Percentiles rank a stretch among this genome's conserved stretches.
phyloP scores from a whole-genome alignment of 2,797 vertebrate species.

The Enteromius fasciolatus region DNA sequence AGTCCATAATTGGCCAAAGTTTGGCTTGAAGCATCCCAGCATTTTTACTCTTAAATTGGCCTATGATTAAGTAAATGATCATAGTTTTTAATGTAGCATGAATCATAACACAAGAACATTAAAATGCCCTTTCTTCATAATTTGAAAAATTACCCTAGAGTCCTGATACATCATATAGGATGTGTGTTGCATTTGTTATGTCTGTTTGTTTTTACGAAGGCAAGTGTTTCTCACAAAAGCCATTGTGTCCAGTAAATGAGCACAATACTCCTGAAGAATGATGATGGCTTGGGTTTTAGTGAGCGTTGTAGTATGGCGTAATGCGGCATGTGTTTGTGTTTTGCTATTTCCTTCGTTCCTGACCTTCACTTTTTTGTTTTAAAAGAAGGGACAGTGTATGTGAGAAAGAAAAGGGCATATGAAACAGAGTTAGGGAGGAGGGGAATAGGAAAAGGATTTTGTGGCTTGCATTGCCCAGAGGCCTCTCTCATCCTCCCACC shows the following conservation, averaged over 20 bases:
- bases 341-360: background rate
- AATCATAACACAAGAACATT: background rate
- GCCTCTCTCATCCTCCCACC: background rate
- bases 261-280: conserved; percentile 23
- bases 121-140: background rate
- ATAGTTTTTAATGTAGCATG: background rate
- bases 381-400: background rate
- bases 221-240: conserved; percentile 20
- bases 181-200: background rate
- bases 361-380: conserved; percentile 9
- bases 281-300: conserved; percentile 24
- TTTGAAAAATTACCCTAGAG: background rate
- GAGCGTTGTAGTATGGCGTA: conserved; percentile 1
- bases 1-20: background rate
- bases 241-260: conserved; percentile 24
- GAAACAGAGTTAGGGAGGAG: background rate
- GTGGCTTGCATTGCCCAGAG: background rate
- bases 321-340: conserved; percentile 39
- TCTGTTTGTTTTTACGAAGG: conserved; percentile 1
- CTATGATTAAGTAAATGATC: background rate
- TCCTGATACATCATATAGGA: background rate
- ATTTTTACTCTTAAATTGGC: too few species aligned
- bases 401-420: background rate
- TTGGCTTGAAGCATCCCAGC: background rate
- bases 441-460: background rate